Conservation (phyloP, 2,113 vertebrate genomes). For the Marmota flaviventris region DNA sequence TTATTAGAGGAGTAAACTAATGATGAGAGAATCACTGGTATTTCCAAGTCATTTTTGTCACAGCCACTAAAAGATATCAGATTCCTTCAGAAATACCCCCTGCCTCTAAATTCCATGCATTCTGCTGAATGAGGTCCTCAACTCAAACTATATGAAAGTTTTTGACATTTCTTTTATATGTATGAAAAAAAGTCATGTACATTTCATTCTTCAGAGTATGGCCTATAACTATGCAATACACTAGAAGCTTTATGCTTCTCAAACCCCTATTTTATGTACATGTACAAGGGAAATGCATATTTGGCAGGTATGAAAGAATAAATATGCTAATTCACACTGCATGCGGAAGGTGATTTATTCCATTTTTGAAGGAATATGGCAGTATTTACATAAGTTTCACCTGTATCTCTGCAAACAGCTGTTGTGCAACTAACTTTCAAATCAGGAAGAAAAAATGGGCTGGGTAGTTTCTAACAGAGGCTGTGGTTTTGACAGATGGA, state of each 20-base stretch:
- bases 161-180: slow-evolving; percentile 67
- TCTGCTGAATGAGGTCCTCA: neutral
- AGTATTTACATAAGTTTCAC: slow-evolving; percentile 74
- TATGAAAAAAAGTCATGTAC: neutral
- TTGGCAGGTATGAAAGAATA: slow-evolving; percentile 71
- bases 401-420: slow-evolving; percentile 78
- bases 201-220: slow-evolving; percentile 35
- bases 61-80: neutral
- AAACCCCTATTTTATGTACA: slow-evolving; percentile 50
- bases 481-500: slow-evolving; percentile 60
- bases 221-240: slow-evolving; percentile 22
- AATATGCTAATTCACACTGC: slow-evolving; percentile 76
- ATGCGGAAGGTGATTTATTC: slow-evolving; percentile 70
- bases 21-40: slow-evolving; percentile 39
- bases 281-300: slow-evolving; percentile 37
- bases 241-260: slow-evolving; percentile 33
- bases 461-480: slow-evolving; percentile 54
- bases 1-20: slow-evolving; percentile 50
- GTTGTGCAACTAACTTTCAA: slow-evolving; percentile 71
- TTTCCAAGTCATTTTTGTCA: slow-evolving; percentile 65
- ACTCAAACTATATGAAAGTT: slow-evolving; percentile 26
- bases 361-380: slow-evolving; percentile 73
- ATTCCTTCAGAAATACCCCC: slow-evolving; percentile 20
- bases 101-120: slow-evolving; percentile 2
- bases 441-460: neutral